Evolutionary conservation across 64 coral and sea anemone genomes (phyloP), one percentile per base, ranked within the genome.

Genomic region (Cladopsammia gracilis): DNA sequence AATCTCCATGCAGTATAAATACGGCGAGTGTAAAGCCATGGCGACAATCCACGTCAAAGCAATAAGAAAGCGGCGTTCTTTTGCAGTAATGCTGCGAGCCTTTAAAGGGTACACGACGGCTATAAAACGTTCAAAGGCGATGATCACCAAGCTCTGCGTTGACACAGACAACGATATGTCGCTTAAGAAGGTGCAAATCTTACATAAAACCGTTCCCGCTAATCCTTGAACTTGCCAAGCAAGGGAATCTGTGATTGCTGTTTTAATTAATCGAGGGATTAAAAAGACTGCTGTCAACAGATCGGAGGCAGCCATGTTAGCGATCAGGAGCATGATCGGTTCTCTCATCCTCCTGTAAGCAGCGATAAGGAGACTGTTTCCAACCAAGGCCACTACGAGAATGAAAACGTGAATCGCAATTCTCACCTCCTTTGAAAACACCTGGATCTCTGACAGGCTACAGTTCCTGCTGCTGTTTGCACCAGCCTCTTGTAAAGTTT

Each of bases 241-340:
- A n/a, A 22, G 46, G 25, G 49, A 85, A 1, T 57, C 73, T 11
- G 76, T 74, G 11, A 80, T 22, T 11, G 34, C 45, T 15, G 67
- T 68, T 20, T 78, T 76, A 20, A 96, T 53, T 18, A 49, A 71
- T n/a, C 90, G 57, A 20, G 95, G 95, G 10, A 96, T 56, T 15
- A 84, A 74, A 20, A 92, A 67, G 6, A 80, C 9, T 0, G 94
- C 75, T 5, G 82, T 73, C 14, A 95, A 8, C 7, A 95, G 74
- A 48, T 95, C 94, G 11, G 93, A 95, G 12, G 78, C 79, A 24
- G 93, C 93, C 93, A 94, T 94, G 65, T 94, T 94, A n/a, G 88
- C 76, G 48, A 94, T 89, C 24, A 94, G 90, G 19, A 77, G 82
- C 78, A 90, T 84, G 12, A 88, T 74, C 4, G 93, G 45, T 47